A percentile compares a stretch with the other conserved stretches of the same genome.
These are phyloP conservation scores for Amphiduros pacificus DNA, from an alignment of 2,888 invertebrate genomes.

Conservation along the genomic window DNA sequence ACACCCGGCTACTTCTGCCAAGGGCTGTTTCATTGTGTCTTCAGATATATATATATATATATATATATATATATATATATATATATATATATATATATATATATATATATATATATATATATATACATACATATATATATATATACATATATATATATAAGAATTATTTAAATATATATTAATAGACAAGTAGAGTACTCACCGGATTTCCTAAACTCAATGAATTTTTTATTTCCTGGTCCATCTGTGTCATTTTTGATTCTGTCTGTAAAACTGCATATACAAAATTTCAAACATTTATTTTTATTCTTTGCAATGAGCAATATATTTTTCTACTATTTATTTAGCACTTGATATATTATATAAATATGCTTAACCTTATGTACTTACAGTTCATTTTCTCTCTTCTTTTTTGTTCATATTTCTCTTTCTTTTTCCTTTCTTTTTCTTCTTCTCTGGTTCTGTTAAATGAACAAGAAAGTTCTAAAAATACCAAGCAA, in stretches of 20 bases:
- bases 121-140: no score
- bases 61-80: no score
- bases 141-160: no score
- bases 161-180: not conserved
- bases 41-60: no score
- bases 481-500: no score
- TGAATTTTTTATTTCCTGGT: constrained; percentile 64
- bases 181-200: constrained; percentile 20
- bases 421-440: constrained; percentile 49
- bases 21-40: no score
- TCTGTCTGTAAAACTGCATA: constrained; percentile 72
- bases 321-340: not conserved
- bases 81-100: no score
- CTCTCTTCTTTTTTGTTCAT: constrained; percentile 51
- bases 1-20: no score
- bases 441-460: constrained; percentile 45
- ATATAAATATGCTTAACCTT: not conserved
- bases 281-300: not conserved
- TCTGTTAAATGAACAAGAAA: constrained; percentile 2
- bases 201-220: constrained; percentile 40
- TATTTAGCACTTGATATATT: not conserved
- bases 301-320: not conserved
- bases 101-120: no score
- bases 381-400: constrained; percentile 31
- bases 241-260: constrained; percentile 70